Base-by-base conservation (phyloP, 2,888 invertebrate species). In the Abrostola triplasia region DNA sequence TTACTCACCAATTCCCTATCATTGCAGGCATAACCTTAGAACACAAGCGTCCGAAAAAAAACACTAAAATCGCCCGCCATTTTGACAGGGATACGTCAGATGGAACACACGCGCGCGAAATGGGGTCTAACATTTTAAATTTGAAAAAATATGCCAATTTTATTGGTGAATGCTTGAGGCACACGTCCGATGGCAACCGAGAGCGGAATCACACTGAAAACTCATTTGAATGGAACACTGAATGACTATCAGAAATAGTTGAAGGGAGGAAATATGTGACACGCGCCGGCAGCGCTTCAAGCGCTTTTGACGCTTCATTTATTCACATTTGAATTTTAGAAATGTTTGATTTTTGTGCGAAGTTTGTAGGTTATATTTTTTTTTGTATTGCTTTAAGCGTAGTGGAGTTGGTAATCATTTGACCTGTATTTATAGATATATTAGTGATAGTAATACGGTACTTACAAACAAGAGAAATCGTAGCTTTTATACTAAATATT, bases 171-270 rank as follows among this genome's bases (percentile, higher is more conserved):
- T 38, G 36, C 52, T 48, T 48, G 24, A 6, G 8, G 4, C 42
- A 63, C 49, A 53, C 76, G 76, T 64, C 70, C 35, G 6, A 6
- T n/a, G 35, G 5, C 10, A 13, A 7, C 58, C 68, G 49, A 36
- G 62, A 67, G 41, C 76, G 55, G 63, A 81, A 77, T 77, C 76
- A 81, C 70, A 88, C 88, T 86, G 82, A 79, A 77, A 73, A 75
- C 76, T 77, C 76, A 82, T 87, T 88, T 90, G 90, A 89, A 90
- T 88, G 89, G 80, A 88, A 82, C 81, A 78, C 80, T 88, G 88
- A 92, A 91, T 91, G 91, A 90, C 84, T 89, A 88, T 90, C 91
- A 90, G 87, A 90, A 91, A 92, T 91, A 91, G 91, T 86, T 82
- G 84, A 87, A 87, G 92, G 92, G 91, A 85, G 88, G 91, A 85